Percentiles rank a stretch among this genome's conserved stretches.
Evolutionary conservation across 2,113 vertebrate species (phyloP).

Genomic region (Nycticebus coucang): DNA sequence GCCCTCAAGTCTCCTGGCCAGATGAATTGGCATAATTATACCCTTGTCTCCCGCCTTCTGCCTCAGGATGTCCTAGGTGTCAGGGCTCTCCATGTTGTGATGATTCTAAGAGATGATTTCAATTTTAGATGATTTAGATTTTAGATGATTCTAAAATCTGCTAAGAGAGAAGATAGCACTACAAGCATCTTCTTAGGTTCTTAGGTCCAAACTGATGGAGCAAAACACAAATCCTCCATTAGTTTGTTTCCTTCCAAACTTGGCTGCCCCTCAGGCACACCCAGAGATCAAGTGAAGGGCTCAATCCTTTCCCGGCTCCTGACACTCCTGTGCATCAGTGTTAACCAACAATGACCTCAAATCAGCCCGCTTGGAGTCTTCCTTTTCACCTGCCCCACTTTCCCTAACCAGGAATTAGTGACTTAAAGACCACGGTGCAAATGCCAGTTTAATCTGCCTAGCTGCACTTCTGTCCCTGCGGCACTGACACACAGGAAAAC

Average conservation of each 20-base stretch:
- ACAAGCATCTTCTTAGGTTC: background rate
- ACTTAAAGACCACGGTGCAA: background rate
- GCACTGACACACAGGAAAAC: background rate
- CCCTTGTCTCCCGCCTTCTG: conserved; percentile 63
- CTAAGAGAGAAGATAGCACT: conserved; percentile 48
- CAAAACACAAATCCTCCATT: conserved; percentile 42
- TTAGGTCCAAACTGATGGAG: conserved; percentile 61
- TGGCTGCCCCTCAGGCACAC: conserved; percentile 31
- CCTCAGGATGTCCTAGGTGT: conserved; percentile 75
- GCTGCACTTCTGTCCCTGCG: background rate
- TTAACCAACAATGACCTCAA: background rate
- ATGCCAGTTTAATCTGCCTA: background rate
- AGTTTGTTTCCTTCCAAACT: conserved; percentile 67
- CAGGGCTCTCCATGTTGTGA: conserved; percentile 71
- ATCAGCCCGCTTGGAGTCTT: conserved; percentile 45
- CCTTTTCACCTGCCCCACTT: background rate
- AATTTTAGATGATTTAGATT: too few species aligned
- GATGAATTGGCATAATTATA: conserved; percentile 84
- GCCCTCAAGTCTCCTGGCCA: conserved; percentile 75
- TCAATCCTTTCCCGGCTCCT: conserved; percentile 49
- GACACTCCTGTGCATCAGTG: background rate
- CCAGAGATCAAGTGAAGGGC: conserved; percentile 46
- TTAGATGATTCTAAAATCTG: too few species aligned
- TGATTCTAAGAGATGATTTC: conserved; percentile 80
- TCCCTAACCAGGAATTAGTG: background rate